These are phyloP conservation scores for Prionailurus bengalensis DNA, from an alignment of 2,113 vertebrate species.

Conservation along the genomic window DNA sequence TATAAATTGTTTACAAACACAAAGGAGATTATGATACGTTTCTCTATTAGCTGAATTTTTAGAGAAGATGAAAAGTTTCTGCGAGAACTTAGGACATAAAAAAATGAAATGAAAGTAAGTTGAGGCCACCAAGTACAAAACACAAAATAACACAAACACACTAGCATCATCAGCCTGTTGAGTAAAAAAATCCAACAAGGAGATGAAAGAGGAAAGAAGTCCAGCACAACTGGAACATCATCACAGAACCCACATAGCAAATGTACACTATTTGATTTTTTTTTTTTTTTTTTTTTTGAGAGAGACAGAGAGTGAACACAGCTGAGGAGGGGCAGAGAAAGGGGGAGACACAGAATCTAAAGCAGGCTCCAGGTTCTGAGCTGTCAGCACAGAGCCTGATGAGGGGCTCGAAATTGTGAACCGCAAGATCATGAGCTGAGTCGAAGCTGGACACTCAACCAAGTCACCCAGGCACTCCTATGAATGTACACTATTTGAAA, in stretches of 20 bases:
- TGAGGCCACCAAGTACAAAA: not conserved
- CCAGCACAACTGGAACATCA: not conserved
- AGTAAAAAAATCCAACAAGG: not conserved
- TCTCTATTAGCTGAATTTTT: slow-evolving; percentile 13
- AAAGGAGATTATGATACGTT: not conserved
- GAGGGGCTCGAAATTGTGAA: no score
- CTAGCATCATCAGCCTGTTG: not conserved
- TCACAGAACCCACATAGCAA: not conserved
- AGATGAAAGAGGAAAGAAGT: not conserved
- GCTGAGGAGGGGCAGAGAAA: no score
- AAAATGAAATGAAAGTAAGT: slow-evolving; percentile 50
- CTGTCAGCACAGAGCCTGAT: no score
- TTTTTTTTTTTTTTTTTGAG: no score
- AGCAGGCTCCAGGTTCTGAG: no score
- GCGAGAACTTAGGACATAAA: not conserved
- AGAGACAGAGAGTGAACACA: no score
- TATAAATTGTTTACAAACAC: slow-evolving; percentile 26
- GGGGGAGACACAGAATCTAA: no score
- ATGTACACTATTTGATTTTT: not conserved
- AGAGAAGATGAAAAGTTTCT: slow-evolving; percentile 27
- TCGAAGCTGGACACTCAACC: no score
- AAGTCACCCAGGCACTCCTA: no score
- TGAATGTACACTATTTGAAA: not conserved
- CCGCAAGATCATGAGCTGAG: no score
- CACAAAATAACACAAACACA: not conserved